Percentiles rank a stretch among this genome's conserved stretches.
phyloP scores from a whole-genome alignment of 2,888 invertebrate genomes.

The Dolomedes plantarius region DNA sequence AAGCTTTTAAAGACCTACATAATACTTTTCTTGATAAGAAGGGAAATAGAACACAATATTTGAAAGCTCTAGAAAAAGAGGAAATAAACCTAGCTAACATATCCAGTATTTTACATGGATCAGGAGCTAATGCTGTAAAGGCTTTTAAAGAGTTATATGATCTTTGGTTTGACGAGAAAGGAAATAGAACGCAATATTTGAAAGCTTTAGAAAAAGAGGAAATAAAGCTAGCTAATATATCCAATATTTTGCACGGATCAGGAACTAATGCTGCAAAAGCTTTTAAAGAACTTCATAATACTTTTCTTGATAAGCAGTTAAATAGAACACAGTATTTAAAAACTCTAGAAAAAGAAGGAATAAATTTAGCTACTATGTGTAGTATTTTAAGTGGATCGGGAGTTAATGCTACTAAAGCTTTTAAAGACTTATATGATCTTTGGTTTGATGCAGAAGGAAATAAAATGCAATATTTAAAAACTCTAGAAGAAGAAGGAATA shows the following conservation, averaged over 20 bases:
- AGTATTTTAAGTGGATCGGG: not conserved
- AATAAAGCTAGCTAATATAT: not conserved
- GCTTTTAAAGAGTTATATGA: no score
- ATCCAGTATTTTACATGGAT: not conserved
- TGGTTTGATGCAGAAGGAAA: no score
- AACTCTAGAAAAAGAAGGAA: no score
- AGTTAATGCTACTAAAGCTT: not conserved
- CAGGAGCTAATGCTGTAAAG: no score
- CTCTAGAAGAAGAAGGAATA: no score
- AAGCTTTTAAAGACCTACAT: not conserved
- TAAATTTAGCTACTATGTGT: not conserved
- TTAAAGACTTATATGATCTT: not conserved
- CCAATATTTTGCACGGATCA: not conserved
- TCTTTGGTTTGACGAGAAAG: not conserved
- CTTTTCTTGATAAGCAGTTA: no score
- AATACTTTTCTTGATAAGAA: not conserved
- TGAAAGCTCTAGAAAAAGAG: no score
- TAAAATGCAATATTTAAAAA: no score
- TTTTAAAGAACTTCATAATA: not conserved
- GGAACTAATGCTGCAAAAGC: no score
- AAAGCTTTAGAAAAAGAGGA: no score
- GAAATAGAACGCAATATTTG: no score
- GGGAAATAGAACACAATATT: slow-evolving; percentile 4
- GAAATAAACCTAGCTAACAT: not conserved
- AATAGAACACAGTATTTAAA: no score